phyloP scores from a whole-genome alignment of 2,113 vertebrate species.

The Chionis minor region DNA sequence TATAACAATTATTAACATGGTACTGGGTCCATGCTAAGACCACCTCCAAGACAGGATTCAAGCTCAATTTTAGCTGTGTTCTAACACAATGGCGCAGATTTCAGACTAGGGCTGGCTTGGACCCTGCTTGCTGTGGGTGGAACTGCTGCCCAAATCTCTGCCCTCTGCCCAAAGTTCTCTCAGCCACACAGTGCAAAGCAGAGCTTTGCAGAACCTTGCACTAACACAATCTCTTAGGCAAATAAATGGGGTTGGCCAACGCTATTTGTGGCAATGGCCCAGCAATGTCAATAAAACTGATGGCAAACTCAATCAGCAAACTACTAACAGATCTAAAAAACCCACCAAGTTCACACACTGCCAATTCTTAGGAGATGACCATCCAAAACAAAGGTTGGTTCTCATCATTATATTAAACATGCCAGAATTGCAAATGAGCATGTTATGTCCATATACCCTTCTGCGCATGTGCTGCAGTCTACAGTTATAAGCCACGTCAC shows the following conservation, averaged over 20 bases:
- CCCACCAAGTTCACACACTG: not conserved
- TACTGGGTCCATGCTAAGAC: not conserved
- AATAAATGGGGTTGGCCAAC: constrained; percentile 14
- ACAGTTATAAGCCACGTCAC: fast-evolving
- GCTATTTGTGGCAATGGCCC: not conserved
- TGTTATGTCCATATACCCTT: not conserved
- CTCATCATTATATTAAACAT: not conserved
- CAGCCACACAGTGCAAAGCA: not conserved
- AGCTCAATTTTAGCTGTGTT: not conserved
- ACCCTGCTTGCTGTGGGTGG: not conserved
- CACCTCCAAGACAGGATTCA: not conserved
- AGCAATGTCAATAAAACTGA: not conserved
- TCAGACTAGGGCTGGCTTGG: not conserved
- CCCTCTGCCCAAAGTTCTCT: not conserved
- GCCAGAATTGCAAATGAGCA: not conserved
- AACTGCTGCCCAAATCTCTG: not conserved
- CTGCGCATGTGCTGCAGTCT: not conserved
- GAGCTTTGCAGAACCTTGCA: constrained; percentile 34
- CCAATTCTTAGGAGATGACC: not conserved
- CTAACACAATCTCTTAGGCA: not conserved
- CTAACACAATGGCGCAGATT: not conserved
- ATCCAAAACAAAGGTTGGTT: not conserved
- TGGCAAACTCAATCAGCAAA: not conserved
- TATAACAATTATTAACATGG: not conserved
- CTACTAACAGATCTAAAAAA: not conserved